Evolutionary conservation across 2,113 vertebrate species (phyloP), one percentile per base, ranked within the genome.

Genomic region (Triplophysa dalaica): DNA sequence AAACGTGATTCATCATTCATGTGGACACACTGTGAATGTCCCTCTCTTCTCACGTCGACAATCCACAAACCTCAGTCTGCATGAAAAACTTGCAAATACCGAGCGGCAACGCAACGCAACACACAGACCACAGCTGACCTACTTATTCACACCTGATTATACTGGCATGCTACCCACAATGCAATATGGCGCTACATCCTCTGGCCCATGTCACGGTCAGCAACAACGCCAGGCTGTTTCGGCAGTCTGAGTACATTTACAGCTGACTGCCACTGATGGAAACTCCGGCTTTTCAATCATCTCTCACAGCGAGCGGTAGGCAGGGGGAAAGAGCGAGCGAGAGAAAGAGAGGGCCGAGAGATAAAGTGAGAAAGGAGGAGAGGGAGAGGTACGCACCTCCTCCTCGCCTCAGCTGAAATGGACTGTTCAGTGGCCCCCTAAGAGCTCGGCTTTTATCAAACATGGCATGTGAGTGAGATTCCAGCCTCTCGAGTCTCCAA

Each of bases 1-100:
- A 80, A 76, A 67, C 75, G 63, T 77, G 83, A 84, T 82, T 86
- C 82, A 81, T 78, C 72, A 66, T 82, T 83, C 79, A 81, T 78
- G 63, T 77, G 72, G 54, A 83, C 65, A 80, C 54, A 50, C 66
- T 58, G 52, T 48, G 54, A 60, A 82, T 24, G 48, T 70, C 22
- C 38, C 22, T 43, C 29, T 17, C 43, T 38, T 16, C 58, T 29
- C 67, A 19, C 50, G 2, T 43, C 65, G 58, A 41, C 58, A 66
- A 67, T 43, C 45, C 33, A 21, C 21, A 72, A 75, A 75, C 56
- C 33, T 22, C 54, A 19, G 26, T 8, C 52, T 29, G 68, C 48
- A n/a, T 17, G 48, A 58, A 72, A 29, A 21, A 29, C 17, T 38
- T 26, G 22, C n/a, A 63, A 75, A 75, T 48, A 63, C 58, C 41